A percentile compares a stretch with the other conserved stretches of the same genome.
These are phyloP conservation scores for Arctocebus calabarensis DNA, from an alignment of 2,797 vertebrate species.

Conservation along the genomic window DNA sequence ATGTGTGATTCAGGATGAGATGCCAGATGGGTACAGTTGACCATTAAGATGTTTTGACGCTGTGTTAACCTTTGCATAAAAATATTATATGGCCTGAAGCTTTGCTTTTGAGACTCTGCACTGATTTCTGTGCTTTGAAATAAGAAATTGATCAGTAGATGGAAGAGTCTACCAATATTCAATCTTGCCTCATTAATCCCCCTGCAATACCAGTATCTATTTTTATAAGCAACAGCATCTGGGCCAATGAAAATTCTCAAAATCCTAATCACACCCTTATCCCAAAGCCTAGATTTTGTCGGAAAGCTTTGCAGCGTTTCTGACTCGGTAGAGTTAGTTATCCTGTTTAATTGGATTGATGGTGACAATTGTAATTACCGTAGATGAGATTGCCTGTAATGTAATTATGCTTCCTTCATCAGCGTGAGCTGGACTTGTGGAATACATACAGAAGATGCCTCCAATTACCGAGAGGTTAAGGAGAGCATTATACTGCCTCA, in stretches of 20 bases:
- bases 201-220: slow-evolving; percentile 50
- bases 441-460: slow-evolving; percentile 84
- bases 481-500: slow-evolving; percentile 86
- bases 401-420: slow-evolving; percentile 91
- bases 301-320: slow-evolving; percentile 84
- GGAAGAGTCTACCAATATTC: not conserved
- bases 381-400: slow-evolving; percentile 89
- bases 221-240: slow-evolving; percentile 78
- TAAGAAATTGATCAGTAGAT: not conserved
- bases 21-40: not conserved
- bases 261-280: slow-evolving; percentile 45
- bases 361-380: slow-evolving; percentile 92
- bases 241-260: slow-evolving; percentile 61
- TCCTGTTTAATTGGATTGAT: slow-evolving; percentile 91
- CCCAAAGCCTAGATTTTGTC: slow-evolving; percentile 78
- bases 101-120: not conserved
- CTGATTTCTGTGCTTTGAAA: slow-evolving; percentile 27
- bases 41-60: not conserved
- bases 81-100: not conserved
- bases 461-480: slow-evolving; percentile 85
- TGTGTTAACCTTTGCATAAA: not conserved
- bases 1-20: not conserved
- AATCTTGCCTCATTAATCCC: not conserved
- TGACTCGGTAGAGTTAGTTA: slow-evolving; percentile 89
- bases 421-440: slow-evolving; percentile 84